Conservation (phyloP, 2,113 vertebrate genomes). For the Seriola quinqueradiata region DNA sequence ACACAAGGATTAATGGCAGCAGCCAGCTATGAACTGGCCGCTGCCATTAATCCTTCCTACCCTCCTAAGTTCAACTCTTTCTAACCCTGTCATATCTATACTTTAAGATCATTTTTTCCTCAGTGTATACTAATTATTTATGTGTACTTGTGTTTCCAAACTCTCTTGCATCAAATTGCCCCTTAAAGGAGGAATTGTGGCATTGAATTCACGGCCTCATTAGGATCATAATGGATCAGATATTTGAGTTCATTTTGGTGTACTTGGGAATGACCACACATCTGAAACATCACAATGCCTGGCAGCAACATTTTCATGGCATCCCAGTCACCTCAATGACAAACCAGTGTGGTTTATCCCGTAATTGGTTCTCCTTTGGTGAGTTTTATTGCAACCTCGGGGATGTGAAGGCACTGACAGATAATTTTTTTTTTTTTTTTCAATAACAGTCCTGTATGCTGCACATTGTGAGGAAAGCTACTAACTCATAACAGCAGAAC, state of each 20-base stretch:
- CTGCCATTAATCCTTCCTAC: background rate
- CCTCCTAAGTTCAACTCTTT: background rate
- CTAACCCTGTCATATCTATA: background rate
- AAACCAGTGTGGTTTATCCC: slow-evolving; percentile 14
- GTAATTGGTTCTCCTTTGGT: background rate
- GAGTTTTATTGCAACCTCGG: background rate
- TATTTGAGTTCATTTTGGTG: too few relatives aligned
- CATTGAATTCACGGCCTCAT: background rate
- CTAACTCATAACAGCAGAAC: slow-evolving; percentile 23
- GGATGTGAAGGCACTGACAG: background rate
- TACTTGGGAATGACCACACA: background rate
- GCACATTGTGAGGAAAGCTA: slow-evolving; percentile 11
- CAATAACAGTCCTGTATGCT: background rate
- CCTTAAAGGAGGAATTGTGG: background rate
- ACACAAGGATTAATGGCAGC: background rate
- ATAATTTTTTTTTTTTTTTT: background rate
- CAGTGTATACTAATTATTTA: background rate
- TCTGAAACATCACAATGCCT: background rate
- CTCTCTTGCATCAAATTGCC: background rate
- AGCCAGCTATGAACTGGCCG: too few relatives aligned
- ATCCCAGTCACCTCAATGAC: slow-evolving; percentile 1
- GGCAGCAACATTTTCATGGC: background rate
- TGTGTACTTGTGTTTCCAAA: background rate
- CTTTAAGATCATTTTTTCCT: background rate
- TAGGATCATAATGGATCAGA: too few relatives aligned